Base-by-base conservation (phyloP, 2,888 invertebrate genomes). In the Carpatolechia fugitivella region DNA sequence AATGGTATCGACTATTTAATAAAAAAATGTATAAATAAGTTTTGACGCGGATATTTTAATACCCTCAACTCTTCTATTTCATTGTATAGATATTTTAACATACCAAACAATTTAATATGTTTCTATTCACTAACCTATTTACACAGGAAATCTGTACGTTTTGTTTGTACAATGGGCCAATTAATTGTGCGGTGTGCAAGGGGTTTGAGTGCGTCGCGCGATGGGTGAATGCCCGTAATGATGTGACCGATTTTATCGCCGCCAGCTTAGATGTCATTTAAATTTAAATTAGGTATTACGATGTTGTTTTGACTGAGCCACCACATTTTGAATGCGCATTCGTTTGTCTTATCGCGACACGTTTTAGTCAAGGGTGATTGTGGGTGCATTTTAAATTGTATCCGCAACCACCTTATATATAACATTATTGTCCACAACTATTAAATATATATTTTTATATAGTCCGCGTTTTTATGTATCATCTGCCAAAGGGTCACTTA, bases 221-320 rank as follows among this genome's bases (percentile, higher is more conserved):
- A 16, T 31, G 47, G 35, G 33, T 31, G n/a, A 10, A 31, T 48
- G 47, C 33, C 54, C 63, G 68, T 72, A 75, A 76, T 72, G 76
- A 76, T 77, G 71, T 72, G 70, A 59, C 68, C 69, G 79, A 78
- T 78, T 66, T 66, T 75, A 81, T 80, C 83, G 68, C 52, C 52
- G 53, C 62, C 62, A 70, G 82, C 80, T 87, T 85, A 83, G 77
- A 72, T 82, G 85, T 83, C 81, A 87, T 89, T 89, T 89, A 89
- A 89, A 89, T 89, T 89, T 89, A 88, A 89, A 89, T 89, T 80
- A 82, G 87, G 88, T 78, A 85, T 89, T 87, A 86, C 72, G 40
- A 68, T 57, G 71, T 67, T 73, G 78, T 75, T 76, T 64, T 66
- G 67, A 71, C 71, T 68, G 76, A 71, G 70, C 70, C 69, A 31